These are phyloP conservation scores for Austrofundulus limnaeus DNA, from an alignment of 2,113 vertebrate species.

Conservation along the genomic window DNA sequence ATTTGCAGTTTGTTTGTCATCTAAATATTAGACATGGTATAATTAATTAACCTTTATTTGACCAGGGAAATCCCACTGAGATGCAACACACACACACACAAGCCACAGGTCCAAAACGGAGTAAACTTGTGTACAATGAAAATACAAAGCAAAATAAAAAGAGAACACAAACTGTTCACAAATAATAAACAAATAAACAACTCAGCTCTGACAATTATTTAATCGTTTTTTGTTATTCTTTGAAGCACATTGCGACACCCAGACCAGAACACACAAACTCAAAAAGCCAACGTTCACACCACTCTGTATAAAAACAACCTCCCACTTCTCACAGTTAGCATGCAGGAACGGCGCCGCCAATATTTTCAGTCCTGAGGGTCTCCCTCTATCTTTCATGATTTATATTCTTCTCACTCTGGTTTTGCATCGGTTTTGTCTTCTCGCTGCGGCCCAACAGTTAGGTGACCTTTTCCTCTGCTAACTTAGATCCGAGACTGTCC, in stretches of 20 bases:
- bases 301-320: not conserved
- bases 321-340: not conserved
- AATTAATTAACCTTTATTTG: no score
- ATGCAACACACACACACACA: no score
- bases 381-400: not conserved
- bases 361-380: not conserved
- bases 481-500: not conserved
- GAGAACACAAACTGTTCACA: no score
- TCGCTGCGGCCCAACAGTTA: not conserved
- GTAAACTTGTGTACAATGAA: no score
- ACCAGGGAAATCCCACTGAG: no score
- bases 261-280: rapidly evolving
- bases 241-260: not conserved
- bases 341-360: not conserved
- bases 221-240: not conserved
- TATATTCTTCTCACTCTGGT: not conserved
- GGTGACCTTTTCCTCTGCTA: not conserved
- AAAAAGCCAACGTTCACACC: not conserved
- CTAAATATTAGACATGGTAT: no score
- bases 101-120: no score
- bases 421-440: not conserved
- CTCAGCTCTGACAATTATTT: not conserved
- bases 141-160: no score
- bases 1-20: no score
- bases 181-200: not conserved